phyloP scores from a whole-genome alignment of 2,113 vertebrate genomes.

The Sphaerodactylus townsendi region DNA sequence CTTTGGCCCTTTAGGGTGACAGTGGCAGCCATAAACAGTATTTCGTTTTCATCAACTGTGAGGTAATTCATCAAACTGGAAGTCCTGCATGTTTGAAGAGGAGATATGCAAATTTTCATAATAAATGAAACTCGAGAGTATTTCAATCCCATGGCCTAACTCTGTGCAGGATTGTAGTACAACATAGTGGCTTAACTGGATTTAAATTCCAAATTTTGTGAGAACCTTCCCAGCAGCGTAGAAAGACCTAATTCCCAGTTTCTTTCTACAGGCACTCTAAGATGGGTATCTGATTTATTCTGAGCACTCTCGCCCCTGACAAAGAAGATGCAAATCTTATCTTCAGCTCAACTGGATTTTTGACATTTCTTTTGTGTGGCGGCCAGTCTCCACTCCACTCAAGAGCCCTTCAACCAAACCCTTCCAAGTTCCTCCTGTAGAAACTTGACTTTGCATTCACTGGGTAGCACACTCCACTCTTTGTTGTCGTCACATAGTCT shows the following conservation, averaged over 20 bases:
- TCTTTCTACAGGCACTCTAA: not conserved
- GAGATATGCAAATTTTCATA: too few species aligned
- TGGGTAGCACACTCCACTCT: not conserved
- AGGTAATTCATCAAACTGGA: not conserved
- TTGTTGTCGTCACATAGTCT: not conserved
- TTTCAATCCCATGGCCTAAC: not conserved
- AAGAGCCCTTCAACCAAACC: not conserved
- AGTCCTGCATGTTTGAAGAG: too few species aligned
- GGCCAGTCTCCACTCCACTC: not conserved
- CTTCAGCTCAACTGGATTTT: not conserved
- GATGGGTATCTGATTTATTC: not conserved
- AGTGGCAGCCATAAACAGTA: not conserved
- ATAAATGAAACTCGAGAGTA: too few species aligned
- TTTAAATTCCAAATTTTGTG: constrained; percentile 5
- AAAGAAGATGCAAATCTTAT: not conserved
- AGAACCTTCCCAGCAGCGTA: not conserved
- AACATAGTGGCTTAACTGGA: not conserved
- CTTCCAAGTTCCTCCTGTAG: not conserved
- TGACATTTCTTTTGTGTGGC: not conserved
- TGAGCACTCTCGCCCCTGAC: not conserved
- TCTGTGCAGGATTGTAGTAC: not conserved
- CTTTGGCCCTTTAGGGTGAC: too few species aligned
- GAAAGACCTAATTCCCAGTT: not conserved
- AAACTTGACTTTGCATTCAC: not conserved
- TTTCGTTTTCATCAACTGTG: not conserved